Evolutionary conservation across 1,140 invertebrate genomes (phyloP).

Genomic region (Aphis gossypii): DNA sequence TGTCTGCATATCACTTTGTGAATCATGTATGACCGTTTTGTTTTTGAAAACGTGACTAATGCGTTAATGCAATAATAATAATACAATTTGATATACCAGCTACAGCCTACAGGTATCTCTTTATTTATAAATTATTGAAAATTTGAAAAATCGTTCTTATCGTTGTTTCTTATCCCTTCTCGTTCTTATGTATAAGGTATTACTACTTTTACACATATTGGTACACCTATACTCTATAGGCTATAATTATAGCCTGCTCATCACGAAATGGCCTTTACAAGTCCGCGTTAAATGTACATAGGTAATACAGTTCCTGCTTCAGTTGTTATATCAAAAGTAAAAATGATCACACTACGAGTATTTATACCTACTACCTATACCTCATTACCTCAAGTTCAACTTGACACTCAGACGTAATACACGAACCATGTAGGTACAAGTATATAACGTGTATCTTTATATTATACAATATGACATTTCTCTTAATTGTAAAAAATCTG

Average conservation of each 20-base stretch:
- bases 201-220: not conserved
- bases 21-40: not conserved
- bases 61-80: not conserved
- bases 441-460: not conserved
- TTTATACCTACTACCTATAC: no score
- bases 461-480: no score
- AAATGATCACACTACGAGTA: no score
- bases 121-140: not conserved
- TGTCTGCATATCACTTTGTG: not conserved
- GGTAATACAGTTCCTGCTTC: no score
- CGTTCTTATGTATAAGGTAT: not conserved
- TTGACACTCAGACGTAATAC: not conserved
- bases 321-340: no score
- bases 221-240: no score
- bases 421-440: not conserved
- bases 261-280: no score
- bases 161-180: no score
- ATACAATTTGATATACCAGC: not conserved
- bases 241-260: no score
- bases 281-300: no score
- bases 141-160: not conserved
- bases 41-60: slow-evolving; percentile 9
- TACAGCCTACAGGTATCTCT: not conserved
- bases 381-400: no score
- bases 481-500: no score